Percentiles rank a stretch among this genome's conserved stretches.
phyloP scores from a whole-genome alignment of 1,140 invertebrate species.

The Diachasmimorpha longicaudata region DNA sequence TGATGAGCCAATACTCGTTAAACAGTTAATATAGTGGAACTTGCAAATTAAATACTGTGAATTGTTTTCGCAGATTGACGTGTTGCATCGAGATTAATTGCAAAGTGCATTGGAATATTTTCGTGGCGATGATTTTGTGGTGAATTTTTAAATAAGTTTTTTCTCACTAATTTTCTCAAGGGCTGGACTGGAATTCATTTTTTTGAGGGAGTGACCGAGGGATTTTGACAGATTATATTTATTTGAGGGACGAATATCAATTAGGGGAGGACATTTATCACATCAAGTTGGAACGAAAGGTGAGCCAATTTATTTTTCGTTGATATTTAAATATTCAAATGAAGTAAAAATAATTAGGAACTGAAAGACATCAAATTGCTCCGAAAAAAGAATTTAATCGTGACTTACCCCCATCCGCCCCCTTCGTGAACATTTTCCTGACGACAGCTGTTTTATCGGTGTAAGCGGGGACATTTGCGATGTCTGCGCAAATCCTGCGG shows the following conservation, averaged over 20 bases:
- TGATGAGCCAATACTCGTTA: conserved; percentile 58
- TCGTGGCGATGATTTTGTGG: no score
- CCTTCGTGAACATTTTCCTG: conserved; percentile 73
- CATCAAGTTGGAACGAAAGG: no score
- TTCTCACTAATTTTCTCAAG: no score
- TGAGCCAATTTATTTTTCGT: no score
- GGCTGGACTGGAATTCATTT: no score
- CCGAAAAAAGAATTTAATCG: background rate
- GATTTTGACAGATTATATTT: no score
- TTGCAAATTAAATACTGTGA: conserved; percentile 1
- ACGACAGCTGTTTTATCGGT: conserved; percentile 82
- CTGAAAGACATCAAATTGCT: background rate
- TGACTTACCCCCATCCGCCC: conserved; percentile 65
- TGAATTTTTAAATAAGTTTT: no score
- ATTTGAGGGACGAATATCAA: no score
- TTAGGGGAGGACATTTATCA: no score
- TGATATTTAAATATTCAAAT: background rate
- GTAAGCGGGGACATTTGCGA: conserved; percentile 80
- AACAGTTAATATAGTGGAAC: conserved; percentile 48
- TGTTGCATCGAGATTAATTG: no score
- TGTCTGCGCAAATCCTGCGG: conserved; percentile 75
- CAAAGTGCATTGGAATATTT: no score
- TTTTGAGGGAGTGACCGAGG: no score
- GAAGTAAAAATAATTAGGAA: background rate
- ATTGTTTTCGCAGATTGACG: background rate